Conservation (phyloP, 2,888 invertebrate species). For the Agonopterix alstromeriana region DNA sequence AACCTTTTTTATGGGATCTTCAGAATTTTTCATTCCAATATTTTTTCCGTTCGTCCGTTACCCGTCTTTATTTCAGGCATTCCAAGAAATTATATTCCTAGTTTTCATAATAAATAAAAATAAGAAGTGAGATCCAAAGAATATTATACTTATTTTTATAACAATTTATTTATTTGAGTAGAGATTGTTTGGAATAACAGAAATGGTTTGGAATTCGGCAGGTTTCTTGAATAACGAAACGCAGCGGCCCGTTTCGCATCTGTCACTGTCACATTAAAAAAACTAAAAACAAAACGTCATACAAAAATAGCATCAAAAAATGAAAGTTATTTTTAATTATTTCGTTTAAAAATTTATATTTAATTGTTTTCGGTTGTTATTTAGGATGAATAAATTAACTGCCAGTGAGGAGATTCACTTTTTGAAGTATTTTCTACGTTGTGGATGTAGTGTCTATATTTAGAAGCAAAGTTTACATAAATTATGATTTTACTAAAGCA, state of each 20-base stretch:
- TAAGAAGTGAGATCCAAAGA: no score
- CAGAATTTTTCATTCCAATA: no score
- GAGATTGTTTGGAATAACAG: no score
- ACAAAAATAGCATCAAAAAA: slow-evolving; percentile 65
- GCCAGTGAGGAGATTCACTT: slow-evolving; percentile 26
- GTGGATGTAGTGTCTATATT: slow-evolving; percentile 32
- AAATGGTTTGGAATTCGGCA: no score
- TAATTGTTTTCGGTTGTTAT: slow-evolving; percentile 23
- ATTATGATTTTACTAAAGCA: slow-evolving; percentile 69
- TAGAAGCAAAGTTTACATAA: slow-evolving; percentile 46
- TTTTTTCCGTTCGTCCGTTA: no score
- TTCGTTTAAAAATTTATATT: slow-evolving; percentile 35
- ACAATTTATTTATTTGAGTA: no score
- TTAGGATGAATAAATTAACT: slow-evolving; percentile 35
- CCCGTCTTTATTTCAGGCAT: no score
- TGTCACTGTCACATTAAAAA: slow-evolving; percentile 11
- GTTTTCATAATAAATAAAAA: no score
- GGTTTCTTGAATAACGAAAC: slow-evolving; percentile 3
- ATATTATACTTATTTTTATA: no score
- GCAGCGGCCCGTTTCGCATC: not conserved
- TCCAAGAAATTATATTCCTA: no score
- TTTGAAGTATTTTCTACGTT: slow-evolving; percentile 28
- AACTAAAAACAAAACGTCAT: slow-evolving; percentile 31
- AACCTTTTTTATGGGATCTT: no score
- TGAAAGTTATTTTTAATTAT: slow-evolving; percentile 72